Percentiles rank a stretch among this genome's conserved stretches.
phyloP scores from a whole-genome alignment of 2,888 invertebrate species.

The Caenorhabditis sinica region DNA sequence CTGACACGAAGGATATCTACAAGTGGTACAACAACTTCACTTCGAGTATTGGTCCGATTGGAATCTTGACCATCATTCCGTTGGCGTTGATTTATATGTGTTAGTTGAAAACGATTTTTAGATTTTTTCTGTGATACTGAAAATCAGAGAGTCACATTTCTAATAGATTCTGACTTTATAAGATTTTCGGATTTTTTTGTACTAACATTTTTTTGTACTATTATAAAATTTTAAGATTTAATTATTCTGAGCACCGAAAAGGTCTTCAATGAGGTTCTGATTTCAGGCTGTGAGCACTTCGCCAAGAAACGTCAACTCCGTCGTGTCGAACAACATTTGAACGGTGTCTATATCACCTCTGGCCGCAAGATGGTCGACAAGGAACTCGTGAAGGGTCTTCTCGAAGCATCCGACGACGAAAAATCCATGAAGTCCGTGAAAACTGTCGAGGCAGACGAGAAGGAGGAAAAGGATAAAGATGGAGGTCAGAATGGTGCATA shows the following conservation, averaged over 20 bases:
- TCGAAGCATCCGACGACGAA: slow-evolving; percentile 58
- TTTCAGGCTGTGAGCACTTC: slow-evolving; percentile 70
- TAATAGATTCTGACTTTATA: no score
- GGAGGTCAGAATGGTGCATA: slow-evolving; percentile 61
- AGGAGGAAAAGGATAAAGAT: slow-evolving; percentile 45
- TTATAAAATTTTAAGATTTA: no score
- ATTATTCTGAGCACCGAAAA: no score
- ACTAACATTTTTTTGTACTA: no score
- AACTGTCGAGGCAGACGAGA: slow-evolving; percentile 11
- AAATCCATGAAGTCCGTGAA: slow-evolving; percentile 61
- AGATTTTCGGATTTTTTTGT: no score
- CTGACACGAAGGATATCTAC: slow-evolving; percentile 70
- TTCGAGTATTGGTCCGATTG: slow-evolving; percentile 68
- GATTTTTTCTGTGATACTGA: no score
- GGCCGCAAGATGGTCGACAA: slow-evolving; percentile 55
- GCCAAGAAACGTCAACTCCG: slow-evolving; percentile 69
- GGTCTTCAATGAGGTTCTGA: not conserved
- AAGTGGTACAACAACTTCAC: slow-evolving; percentile 73
- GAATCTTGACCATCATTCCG: slow-evolving; percentile 71
- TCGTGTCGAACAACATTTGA: slow-evolving; percentile 71
- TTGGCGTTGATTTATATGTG: slow-evolving; percentile 69
- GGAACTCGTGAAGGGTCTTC: slow-evolving; percentile 57
- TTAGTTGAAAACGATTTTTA: slow-evolving; percentile 23
- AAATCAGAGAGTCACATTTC: no score
- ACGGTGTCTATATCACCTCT: slow-evolving; percentile 61